Percentiles rank a stretch among this genome's conserved stretches.
Evolutionary conservation across 2,797 vertebrate species (phyloP).

Genomic region (Prunella strophiata): DNA sequence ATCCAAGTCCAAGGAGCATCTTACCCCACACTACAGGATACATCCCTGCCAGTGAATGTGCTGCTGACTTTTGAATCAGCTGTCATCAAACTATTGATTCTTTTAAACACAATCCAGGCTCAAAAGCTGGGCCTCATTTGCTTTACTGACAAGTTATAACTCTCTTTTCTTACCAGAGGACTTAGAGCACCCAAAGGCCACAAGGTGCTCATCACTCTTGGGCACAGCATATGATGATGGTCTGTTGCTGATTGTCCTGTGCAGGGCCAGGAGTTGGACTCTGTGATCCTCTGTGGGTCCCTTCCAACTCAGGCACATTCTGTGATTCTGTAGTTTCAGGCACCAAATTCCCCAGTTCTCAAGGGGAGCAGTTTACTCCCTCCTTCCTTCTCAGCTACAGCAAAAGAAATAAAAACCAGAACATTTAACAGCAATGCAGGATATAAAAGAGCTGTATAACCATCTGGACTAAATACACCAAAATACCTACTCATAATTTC

Average conservation of each 20-base stretch:
- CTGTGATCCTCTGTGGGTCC: background rate
- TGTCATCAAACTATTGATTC: background rate
- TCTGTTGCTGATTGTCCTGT: background rate
- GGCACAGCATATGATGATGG: background rate
- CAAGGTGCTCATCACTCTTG: background rate
- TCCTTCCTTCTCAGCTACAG: background rate
- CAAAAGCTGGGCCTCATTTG: background rate
- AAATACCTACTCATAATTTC: background rate
- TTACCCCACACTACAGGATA: no score
- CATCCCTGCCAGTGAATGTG: background rate
- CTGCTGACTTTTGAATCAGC: background rate
- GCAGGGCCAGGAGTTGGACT: background rate
- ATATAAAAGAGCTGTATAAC: background rate
- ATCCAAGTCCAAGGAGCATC: background rate
- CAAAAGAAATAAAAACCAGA: background rate
- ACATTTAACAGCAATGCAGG: background rate
- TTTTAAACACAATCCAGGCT: background rate
- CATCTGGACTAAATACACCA: background rate
- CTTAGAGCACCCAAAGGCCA: background rate
- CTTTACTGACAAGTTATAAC: background rate
- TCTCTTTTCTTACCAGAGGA: background rate
- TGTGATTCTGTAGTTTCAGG: background rate
- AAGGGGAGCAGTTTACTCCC: background rate
- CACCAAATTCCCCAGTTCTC: background rate
- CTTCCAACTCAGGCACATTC: background rate